phyloP scores from a whole-genome alignment of 1,140 invertebrate genomes.

The Centruroides vittatus region DNA sequence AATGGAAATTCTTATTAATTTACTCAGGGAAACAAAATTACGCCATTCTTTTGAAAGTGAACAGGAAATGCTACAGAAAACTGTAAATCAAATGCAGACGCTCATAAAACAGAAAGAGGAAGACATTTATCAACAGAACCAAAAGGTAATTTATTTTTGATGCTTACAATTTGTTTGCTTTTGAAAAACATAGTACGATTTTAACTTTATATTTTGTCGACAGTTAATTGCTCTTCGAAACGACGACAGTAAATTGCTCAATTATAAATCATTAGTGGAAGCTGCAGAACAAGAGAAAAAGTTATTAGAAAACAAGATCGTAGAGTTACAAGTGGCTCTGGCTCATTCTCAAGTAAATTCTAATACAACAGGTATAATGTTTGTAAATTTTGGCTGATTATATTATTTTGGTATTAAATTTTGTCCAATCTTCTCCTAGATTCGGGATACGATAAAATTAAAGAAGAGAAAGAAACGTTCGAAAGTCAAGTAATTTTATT shows the following conservation, averaged over 20 bases:
- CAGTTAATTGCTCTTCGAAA: not conserved
- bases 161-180: too few species aligned
- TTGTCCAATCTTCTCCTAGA: slow-evolving; percentile 15
- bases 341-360: not conserved
- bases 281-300: slow-evolving; percentile 16
- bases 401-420: not conserved
- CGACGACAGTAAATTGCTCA: not conserved
- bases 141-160: too few species aligned
- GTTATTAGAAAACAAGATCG: slow-evolving; percentile 16
- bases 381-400: not conserved
- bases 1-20: not conserved
- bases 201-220: too few species aligned
- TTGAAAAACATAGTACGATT: too few species aligned
- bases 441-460: slow-evolving; percentile 17
- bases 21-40: not conserved
- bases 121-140: not conserved
- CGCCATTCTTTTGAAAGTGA: not conserved
- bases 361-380: not conserved
- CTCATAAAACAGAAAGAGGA: not conserved
- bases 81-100: slow-evolving; percentile 6
- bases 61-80: not conserved
- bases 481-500: slow-evolving; percentile 6
- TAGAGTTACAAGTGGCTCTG: slow-evolving; percentile 15
- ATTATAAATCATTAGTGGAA: not conserved
- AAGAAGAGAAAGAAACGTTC: slow-evolving; percentile 22